Evolutionary conservation across 1,140 invertebrate species (phyloP).

Genomic region (Drosophila neocordata): DNA sequence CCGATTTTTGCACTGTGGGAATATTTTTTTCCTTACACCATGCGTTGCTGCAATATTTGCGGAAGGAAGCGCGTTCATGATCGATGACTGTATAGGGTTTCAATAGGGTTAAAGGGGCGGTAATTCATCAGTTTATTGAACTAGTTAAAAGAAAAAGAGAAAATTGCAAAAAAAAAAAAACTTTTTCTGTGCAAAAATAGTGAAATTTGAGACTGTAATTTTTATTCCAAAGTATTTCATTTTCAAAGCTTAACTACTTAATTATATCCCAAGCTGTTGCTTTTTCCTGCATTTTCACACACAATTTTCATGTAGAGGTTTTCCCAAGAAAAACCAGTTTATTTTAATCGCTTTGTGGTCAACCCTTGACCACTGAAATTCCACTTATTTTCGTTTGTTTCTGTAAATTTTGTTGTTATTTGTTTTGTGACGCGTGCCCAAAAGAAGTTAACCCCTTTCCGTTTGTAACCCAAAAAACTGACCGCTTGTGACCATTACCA

Average conservation of each 20-base stretch:
- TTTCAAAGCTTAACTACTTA: constrained; percentile 50
- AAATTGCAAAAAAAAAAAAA: constrained; percentile 31
- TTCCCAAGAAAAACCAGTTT: constrained; percentile 56
- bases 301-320: constrained; percentile 31
- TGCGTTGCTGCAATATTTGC: constrained; percentile 39
- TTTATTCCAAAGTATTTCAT: not conserved
- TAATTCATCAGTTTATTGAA: constrained; percentile 22
- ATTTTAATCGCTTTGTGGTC: constrained; percentile 32
- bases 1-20: constrained; percentile 76
- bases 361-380: constrained; percentile 56
- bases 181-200: constrained; percentile 35
- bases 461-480: constrained; percentile 24
- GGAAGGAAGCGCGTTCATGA: constrained; percentile 64
- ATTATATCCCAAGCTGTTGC: constrained; percentile 59
- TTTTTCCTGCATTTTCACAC: constrained; percentile 43
- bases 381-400: constrained; percentile 23
- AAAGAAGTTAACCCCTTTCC: not conserved
- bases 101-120: constrained; percentile 55
- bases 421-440: constrained; percentile 53
- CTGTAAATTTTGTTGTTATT: constrained; percentile 38
- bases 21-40: constrained; percentile 35
- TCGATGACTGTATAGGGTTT: constrained; percentile 75
- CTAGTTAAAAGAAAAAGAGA: not conserved
- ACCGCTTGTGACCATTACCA: constrained; percentile 61
- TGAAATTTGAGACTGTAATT: constrained; percentile 28